Evolutionary conservation across 2,888 invertebrate genomes (phyloP).

Genomic region (Plemyria rubiginata): DNA sequence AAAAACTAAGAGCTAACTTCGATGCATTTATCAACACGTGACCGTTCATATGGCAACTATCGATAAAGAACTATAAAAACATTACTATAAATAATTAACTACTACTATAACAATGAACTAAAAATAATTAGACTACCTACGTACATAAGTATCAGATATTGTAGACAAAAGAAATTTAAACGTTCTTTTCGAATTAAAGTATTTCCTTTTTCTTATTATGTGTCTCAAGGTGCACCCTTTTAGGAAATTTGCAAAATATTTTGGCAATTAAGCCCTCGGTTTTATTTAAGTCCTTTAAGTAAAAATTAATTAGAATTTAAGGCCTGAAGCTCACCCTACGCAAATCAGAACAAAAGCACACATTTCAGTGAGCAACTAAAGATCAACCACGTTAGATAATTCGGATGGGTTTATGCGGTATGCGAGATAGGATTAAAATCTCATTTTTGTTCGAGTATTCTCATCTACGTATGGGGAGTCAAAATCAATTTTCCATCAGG

Average conservation of each 20-base stretch:
- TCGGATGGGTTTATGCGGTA: constrained; percentile 71
- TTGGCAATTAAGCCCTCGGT: constrained; percentile 71
- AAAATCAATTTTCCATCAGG: constrained; percentile 25
- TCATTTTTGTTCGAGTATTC: constrained; percentile 51
- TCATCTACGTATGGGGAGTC: constrained; percentile 9
- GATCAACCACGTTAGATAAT: constrained; percentile 77
- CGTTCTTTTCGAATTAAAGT: not conserved
- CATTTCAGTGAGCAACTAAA: constrained; percentile 80
- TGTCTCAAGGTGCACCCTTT: constrained; percentile 47
- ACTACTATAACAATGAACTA: too few relatives aligned
- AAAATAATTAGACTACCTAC: too few relatives aligned
- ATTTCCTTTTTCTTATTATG: not conserved
- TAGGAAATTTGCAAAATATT: constrained; percentile 73
- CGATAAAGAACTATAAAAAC: too few relatives aligned
- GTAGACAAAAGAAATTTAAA: too few relatives aligned
- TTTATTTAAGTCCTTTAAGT: constrained; percentile 74
- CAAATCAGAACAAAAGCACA: constrained; percentile 71
- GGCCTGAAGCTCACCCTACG: constrained; percentile 67
- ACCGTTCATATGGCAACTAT: too few relatives aligned
- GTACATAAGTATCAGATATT: too few relatives aligned
- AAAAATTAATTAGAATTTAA: constrained; percentile 83
- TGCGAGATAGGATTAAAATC: constrained; percentile 56
- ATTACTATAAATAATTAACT: too few relatives aligned
- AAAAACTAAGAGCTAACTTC: too few relatives aligned
- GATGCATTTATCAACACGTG: too few relatives aligned